Evolutionary conservation across 1,140 invertebrate species (phyloP).

Genomic region (Andrena cerasifolii): DNA sequence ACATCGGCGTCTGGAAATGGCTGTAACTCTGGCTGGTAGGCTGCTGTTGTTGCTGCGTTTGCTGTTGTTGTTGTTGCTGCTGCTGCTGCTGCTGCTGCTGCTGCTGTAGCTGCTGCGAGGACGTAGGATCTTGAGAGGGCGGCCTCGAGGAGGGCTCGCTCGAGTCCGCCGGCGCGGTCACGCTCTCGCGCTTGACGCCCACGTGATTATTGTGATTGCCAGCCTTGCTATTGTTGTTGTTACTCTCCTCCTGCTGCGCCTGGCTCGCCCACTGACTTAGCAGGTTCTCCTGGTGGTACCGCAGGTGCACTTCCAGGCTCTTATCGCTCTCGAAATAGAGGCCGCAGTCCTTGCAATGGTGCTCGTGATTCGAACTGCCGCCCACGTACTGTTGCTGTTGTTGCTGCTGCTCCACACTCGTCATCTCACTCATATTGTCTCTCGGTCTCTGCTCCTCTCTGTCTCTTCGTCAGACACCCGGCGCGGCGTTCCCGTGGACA

Average conservation of each 20-base stretch:
- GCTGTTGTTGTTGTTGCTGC: constrained; percentile 75
- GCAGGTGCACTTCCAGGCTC: constrained; percentile 89
- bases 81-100: constrained; percentile 61
- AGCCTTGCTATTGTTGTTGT: constrained; percentile 86
- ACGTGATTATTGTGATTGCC: constrained; percentile 80
- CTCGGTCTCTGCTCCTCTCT: constrained; percentile 9
- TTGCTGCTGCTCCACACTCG: constrained; percentile 72
- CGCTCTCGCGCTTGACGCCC: constrained; percentile 78
- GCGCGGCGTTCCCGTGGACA: background rate
- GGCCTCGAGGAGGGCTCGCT: constrained; percentile 81
- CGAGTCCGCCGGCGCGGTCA: constrained; percentile 85
- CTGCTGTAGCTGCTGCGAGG: constrained; percentile 55
- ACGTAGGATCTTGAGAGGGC: constrained; percentile 65
- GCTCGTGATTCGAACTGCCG: constrained; percentile 78
- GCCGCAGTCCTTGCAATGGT: constrained; percentile 89
- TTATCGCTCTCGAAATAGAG: constrained; percentile 88
- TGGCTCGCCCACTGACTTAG: constrained; percentile 89
- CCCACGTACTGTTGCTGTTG: constrained; percentile 68
- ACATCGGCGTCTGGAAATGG: constrained; percentile 70
- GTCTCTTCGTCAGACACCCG: constrained; percentile 19
- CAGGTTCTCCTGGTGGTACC: constrained; percentile 90
- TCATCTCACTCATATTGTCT: constrained; percentile 79
- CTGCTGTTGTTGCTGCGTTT: constrained; percentile 55
- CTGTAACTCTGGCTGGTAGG: constrained; percentile 47
- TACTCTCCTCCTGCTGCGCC: constrained; percentile 84